These are phyloP conservation scores for Pogonomyrmex barbatus DNA, from an alignment of 1,140 invertebrate genomes.

Conservation along the genomic window DNA sequence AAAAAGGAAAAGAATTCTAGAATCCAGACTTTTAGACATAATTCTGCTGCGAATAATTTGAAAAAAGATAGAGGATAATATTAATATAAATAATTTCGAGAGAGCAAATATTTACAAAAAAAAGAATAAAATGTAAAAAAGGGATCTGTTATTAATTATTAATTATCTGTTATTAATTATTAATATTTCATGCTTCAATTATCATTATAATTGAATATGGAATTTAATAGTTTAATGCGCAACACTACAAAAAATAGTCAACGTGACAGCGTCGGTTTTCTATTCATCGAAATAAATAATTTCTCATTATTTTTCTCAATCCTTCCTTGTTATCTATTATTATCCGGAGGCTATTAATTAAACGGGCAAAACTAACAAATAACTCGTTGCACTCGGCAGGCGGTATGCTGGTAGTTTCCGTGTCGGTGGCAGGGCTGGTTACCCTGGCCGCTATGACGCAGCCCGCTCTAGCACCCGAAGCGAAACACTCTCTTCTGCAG, in stretches of 20 bases:
- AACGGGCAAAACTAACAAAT: constrained; percentile 41
- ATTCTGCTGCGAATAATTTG: not conserved
- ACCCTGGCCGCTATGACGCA: constrained; percentile 95
- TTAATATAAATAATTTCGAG: not conserved
- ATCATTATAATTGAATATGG: not conserved
- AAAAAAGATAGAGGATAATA: not conserved
- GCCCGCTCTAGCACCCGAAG: constrained; percentile 93
- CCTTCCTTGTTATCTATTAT: not conserved
- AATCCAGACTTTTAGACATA: not conserved
- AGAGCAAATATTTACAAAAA: not conserved
- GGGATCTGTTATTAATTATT: not conserved
- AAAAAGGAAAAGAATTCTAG: not conserved
- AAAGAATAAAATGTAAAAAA: not conserved
- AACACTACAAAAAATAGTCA: not conserved
- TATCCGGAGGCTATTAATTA: not conserved
- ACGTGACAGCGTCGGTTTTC: not conserved
- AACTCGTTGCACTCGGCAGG: constrained; percentile 84
- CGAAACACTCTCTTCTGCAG: constrained; percentile 94
- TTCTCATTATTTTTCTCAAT: not conserved
- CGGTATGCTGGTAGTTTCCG: constrained; percentile 94
- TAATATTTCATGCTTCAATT: not conserved
- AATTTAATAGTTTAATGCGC: not conserved
- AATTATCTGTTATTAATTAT: not conserved
- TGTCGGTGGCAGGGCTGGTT: constrained; percentile 93
- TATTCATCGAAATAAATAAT: not conserved